Base-by-base conservation (phyloP, 2,797 vertebrate genomes). In the Petrocephalus sullivani region DNA sequence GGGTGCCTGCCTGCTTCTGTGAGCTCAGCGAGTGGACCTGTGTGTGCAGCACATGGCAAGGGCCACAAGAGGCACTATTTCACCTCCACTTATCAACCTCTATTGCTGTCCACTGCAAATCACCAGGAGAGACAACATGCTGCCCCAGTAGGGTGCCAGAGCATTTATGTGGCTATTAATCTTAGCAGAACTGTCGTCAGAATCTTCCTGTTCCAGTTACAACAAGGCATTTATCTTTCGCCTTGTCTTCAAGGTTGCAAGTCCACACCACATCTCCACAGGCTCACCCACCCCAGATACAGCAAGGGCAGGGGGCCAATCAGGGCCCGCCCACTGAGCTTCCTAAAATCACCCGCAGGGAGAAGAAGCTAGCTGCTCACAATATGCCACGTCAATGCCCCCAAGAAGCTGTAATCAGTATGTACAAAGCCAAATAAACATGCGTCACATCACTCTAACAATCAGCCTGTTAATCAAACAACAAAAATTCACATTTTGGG, bases 151-250 rank as follows among this genome's bases (percentile, higher is more conserved):
- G 93, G 92, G 83, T 37, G 19, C 41, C 12, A 19, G 23, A 54
- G 67, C 33, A 12, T 23, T 78, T 19, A 12, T 41, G 53, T 81
- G 28, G 53, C 46, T 85, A 37, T 82, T 78, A 58, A 21, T 84
- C 3, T 87, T 85, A 56, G 33, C 12, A 8, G 2, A 49, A 21
- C 78, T 6, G 12, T 82, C 10, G 14, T 23, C 51, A 87, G 51
- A 60, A 57, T 81, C 57, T 71, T 87, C 57, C 37, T 23, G 56
- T 88, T 64, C 1, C 91, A 93, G 93, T 92, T 95, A 94, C 75
- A 93, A 89, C 89, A 94, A 95, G 16, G 93, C 94, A 12, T 95
- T 95, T 86, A 87, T 94, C 91, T 96, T 95, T 89, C 92, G 93
- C 28, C 91, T 95, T 89, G 60, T 94, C 19, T 94, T 94, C 92